phyloP scores from a whole-genome alignment of 1,140 invertebrate species.

The Leptopilina boulardi region DNA sequence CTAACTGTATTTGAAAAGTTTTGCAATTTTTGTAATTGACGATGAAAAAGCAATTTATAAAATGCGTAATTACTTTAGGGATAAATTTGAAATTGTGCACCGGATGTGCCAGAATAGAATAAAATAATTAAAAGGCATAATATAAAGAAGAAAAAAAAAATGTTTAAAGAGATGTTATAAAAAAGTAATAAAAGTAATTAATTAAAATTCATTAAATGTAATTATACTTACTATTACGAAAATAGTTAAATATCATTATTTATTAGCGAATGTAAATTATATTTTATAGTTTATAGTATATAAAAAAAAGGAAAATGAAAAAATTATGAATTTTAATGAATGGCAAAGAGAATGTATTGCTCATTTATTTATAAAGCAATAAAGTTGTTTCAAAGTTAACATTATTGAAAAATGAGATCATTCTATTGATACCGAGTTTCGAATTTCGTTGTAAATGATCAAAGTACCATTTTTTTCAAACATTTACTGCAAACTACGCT shows the following conservation, averaged over 20 bases:
- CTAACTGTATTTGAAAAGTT: background rate
- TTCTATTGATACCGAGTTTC: background rate
- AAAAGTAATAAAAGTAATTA: no score
- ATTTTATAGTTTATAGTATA: background rate
- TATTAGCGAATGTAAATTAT: background rate
- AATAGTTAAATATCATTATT: constrained; percentile 1
- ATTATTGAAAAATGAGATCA: background rate
- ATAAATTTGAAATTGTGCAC: background rate
- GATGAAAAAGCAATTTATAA: background rate
- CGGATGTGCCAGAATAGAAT: background rate
- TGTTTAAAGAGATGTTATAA: no score
- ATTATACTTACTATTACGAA: background rate
- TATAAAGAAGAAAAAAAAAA: no score
- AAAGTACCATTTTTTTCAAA: background rate
- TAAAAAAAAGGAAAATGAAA: background rate
- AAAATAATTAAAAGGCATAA: no score
- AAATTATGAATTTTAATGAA: background rate
- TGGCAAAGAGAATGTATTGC: background rate
- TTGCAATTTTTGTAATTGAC: background rate
- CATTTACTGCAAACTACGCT: no score
- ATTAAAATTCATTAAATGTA: no score
- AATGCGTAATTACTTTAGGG: no score
- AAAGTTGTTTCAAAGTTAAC: background rate
- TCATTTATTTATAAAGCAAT: constrained; percentile 15
- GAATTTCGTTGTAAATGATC: constrained; percentile 9